phyloP scores from a whole-genome alignment of 1,140 invertebrate genomes.

The Pararge aegeria region DNA sequence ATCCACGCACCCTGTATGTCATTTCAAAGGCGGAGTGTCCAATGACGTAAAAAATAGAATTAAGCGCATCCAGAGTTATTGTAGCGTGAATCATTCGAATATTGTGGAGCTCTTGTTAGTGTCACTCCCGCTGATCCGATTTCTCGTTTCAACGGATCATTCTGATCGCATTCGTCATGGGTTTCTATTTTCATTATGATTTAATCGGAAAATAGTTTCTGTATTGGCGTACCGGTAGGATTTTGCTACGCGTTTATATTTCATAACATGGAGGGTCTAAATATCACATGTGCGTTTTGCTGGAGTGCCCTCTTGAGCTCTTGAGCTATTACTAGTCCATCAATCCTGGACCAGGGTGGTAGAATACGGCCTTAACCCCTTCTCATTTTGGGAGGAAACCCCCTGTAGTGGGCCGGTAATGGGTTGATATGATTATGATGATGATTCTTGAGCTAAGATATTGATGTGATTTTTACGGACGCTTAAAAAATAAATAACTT shows the following conservation, averaged over 20 bases:
- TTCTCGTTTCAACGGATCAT: constrained; percentile 33
- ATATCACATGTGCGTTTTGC: background rate
- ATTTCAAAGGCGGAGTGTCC: constrained; percentile 40
- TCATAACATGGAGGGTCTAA: background rate
- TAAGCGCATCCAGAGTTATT: constrained; percentile 50
- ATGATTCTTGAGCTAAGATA: too few relatives aligned
- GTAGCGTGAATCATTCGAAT: constrained; percentile 57
- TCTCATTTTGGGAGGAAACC: too few relatives aligned
- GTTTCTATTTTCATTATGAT: constrained; percentile 29
- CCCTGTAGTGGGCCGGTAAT: too few relatives aligned
- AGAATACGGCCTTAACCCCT: too few relatives aligned
- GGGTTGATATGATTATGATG: too few relatives aligned
- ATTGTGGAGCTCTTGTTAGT: constrained; percentile 48
- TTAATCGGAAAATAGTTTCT: constrained; percentile 6
- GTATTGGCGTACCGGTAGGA: background rate
- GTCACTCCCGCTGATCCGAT: constrained; percentile 42
- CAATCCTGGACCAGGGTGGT: too few relatives aligned
- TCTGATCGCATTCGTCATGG: constrained; percentile 36
- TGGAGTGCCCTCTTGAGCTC: too few relatives aligned
- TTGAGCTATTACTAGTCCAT: too few relatives aligned
- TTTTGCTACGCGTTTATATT: background rate
- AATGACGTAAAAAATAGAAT: constrained; percentile 67
- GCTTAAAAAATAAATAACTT: too few relatives aligned
- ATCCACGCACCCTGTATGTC: constrained; percentile 49
- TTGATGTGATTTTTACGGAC: too few relatives aligned